Evolutionary conservation across 2,888 invertebrate genomes (phyloP), one percentile per base, ranked within the genome.

Genomic region (Eucriotettix oculatus): DNA sequence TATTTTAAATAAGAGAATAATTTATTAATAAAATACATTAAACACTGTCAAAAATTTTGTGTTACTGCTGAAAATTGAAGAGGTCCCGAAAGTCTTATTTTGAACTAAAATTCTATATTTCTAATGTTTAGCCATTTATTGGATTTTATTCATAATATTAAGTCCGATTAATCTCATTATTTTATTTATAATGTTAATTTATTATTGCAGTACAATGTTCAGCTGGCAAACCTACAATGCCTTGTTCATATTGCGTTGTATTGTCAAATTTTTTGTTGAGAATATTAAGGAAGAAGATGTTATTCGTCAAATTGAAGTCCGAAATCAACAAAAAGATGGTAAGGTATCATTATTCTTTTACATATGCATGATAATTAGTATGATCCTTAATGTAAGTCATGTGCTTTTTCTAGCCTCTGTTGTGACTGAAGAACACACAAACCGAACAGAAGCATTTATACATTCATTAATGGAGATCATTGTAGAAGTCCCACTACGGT

Each of bases 151-250:
- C n/a, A n/a, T n/a, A n/a, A n/a, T n/a, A n/a, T n/a, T n/a, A n/a
- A n/a, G n/a, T n/a, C n/a, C n/a, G n/a, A n/a, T n/a, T n/a, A n/a
- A n/a, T n/a, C n/a, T n/a, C n/a, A n/a, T n/a, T n/a, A n/a, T 29
- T 5, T 29, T 29, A 29, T 7, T 29, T 29, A 7, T 2, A 29
- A 29, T 29, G 2, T 29, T 29, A 29, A 29, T 7, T 29, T 29
- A 29, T 5, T 29, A 7, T 29, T 29, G 29, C 70, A 86, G 86
- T 68, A 81, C 82, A 66, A 77, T 86, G 68, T 84, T 93, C 67
- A 87, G 90, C 58, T 96, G 95, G 93, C 96, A 97, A 73, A 87
- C 92, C 0, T 92, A 89, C 74, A 98, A 98, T 75, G 89, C 92
- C 0, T 74, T 99, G 56, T 93, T 95, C 69, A 87, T 95, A 41